A percentile compares a stretch with the other conserved stretches of the same genome.
Conservation (phyloP, 53 echinoderm and acorn worm species). For the Pentamera pediparva region DNA sequence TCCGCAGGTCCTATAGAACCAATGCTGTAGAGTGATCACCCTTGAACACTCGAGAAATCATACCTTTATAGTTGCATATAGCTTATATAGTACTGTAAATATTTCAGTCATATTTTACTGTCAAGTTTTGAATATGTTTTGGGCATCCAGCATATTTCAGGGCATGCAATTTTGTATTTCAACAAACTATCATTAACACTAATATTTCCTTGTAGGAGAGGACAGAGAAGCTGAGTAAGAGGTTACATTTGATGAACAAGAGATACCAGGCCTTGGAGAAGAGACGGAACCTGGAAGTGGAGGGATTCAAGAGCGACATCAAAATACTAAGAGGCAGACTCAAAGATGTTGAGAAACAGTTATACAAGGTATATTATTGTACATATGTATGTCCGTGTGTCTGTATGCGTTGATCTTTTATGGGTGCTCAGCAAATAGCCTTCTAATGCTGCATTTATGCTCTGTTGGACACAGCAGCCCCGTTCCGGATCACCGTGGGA, state of each 20-base stretch:
- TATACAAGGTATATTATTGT: conserved; percentile 63
- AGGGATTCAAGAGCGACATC: conserved; percentile 97
- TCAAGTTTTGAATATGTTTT: too few relatives aligned
- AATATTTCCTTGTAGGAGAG: conserved; percentile 52
- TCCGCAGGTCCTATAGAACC: too few relatives aligned
- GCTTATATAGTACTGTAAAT: background rate
- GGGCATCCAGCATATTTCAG: too few relatives aligned
- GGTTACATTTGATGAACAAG: conserved; percentile 95
- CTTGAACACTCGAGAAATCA: background rate
- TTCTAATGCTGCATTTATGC: too few relatives aligned
- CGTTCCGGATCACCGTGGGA: too few relatives aligned
- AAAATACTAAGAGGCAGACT: conserved; percentile 69
- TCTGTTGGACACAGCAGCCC: too few relatives aligned
- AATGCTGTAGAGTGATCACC: too few relatives aligned
- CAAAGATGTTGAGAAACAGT: conserved; percentile 94
- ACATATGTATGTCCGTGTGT: too few relatives aligned
- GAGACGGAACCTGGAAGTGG: conserved; percentile 89
- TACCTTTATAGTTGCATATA: background rate
- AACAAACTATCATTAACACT: background rate
- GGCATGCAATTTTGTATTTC: too few relatives aligned
- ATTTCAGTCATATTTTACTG: background rate
- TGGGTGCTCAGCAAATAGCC: too few relatives aligned
- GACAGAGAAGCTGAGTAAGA: conserved; percentile 76
- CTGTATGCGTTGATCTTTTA: too few relatives aligned
- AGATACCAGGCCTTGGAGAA: conserved; percentile 96